Conservation (phyloP, 2,797 vertebrate genomes). For the Geotria australis region DNA sequence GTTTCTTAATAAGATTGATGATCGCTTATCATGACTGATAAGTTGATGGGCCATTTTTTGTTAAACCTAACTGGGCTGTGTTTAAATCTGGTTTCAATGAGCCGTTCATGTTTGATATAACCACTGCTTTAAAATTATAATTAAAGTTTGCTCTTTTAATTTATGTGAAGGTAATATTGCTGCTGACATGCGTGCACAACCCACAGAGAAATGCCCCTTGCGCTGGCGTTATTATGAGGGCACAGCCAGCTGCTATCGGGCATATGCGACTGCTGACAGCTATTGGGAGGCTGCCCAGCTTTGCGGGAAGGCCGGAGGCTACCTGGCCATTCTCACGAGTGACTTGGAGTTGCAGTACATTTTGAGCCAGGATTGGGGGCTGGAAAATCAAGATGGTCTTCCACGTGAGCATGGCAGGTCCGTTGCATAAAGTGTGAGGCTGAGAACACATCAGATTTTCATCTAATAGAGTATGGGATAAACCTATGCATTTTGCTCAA, state of each 20-base stretch:
- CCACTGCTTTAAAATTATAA: too few species aligned
- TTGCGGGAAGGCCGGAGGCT: conserved; percentile 70
- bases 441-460: too few species aligned
- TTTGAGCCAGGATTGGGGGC: conserved; percentile 69
- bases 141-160: too few species aligned
- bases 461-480: neutral
- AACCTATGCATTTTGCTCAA: neutral
- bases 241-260: conserved; percentile 81
- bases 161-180: too few species aligned
- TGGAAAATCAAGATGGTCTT: conserved; percentile 45
- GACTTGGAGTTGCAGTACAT: conserved; percentile 87
- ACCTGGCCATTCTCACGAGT: conserved; percentile 66
- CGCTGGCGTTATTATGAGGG: conserved; percentile 96
- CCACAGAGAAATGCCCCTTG: conserved; percentile 77
- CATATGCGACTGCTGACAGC: conserved; percentile 62
- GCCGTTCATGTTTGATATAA: too few species aligned
- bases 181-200: neutral
- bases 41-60: too few species aligned
- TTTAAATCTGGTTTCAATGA: too few species aligned
- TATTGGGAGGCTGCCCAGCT: conserved; percentile 94
- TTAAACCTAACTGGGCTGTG: too few species aligned
- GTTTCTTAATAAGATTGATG: too few species aligned
- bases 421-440: conserved; percentile 7
- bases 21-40: too few species aligned
- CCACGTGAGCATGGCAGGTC: conserved; percentile 62